phyloP scores from a whole-genome alignment of 2,888 invertebrate genomes.

The Phasia obesa region DNA sequence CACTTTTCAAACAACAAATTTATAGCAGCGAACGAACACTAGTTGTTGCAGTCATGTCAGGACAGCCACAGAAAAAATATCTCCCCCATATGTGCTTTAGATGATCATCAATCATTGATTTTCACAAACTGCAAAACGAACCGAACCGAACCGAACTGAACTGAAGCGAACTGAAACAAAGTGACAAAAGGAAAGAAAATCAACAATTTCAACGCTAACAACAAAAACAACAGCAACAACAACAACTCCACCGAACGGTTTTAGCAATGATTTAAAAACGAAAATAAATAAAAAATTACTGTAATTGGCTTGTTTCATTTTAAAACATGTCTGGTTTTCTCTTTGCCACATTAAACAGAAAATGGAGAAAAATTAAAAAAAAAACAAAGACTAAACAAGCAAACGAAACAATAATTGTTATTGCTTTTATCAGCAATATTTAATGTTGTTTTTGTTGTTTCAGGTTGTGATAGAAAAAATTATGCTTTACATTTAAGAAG shows the following conservation, averaged over 20 bases:
- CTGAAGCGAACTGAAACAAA: slow-evolving; percentile 34
- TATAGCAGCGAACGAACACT: slow-evolving; percentile 16
- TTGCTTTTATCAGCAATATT: slow-evolving; percentile 65
- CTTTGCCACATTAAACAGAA: slow-evolving; percentile 57
- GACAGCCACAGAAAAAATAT: slow-evolving; percentile 36
- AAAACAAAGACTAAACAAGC: slow-evolving; percentile 13
- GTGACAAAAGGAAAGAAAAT: slow-evolving; percentile 42
- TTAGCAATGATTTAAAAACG: slow-evolving; percentile 22
- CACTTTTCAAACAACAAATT: slow-evolving; percentile 23
- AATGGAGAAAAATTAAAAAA: slow-evolving; percentile 10
- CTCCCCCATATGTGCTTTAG: slow-evolving; percentile 68
- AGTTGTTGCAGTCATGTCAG: slow-evolving; percentile 10
- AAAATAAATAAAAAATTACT: slow-evolving; percentile 43
- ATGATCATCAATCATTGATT: slow-evolving; percentile 71
- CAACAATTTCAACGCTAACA: slow-evolving; percentile 36
- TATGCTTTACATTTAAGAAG: slow-evolving; percentile 32
- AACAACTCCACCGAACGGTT: slow-evolving; percentile 11
- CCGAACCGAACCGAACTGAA: slow-evolving; percentile 29
- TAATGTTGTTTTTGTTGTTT: slow-evolving; percentile 47
- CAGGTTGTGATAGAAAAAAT: slow-evolving; percentile 22
- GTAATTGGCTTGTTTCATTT: slow-evolving; percentile 67
- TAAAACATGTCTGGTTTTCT: slow-evolving; percentile 69
- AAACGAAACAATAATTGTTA: slow-evolving; percentile 55
- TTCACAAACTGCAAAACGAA: slow-evolving; percentile 61
- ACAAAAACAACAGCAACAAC: slow-evolving; percentile 12